Evolutionary conservation across 2,888 invertebrate genomes (phyloP).

Genomic region (Caenorhabditis sp.): DNA sequence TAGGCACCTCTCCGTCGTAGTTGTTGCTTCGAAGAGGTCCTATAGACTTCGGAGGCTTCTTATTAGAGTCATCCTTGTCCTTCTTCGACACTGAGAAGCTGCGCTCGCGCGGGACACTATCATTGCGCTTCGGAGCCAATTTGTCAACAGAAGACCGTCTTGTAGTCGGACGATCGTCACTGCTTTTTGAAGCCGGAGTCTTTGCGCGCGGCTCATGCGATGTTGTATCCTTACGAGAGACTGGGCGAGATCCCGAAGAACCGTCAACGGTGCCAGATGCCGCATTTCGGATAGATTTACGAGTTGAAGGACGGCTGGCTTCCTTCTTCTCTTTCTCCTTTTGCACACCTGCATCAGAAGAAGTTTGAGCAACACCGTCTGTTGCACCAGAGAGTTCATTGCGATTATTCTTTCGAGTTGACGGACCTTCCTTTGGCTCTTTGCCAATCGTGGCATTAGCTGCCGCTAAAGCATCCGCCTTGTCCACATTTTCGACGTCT

Average conservation of each 20-base stretch:
- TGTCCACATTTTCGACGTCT: not conserved
- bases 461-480: not conserved
- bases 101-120: conserved; percentile 29
- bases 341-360: no score
- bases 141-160: conserved; percentile 38
- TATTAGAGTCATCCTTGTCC: not conserved
- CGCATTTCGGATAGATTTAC: conserved; percentile 18
- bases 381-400: no score
- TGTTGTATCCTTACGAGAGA: not conserved
- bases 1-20: conserved; percentile 7
- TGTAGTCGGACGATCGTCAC: conserved; percentile 28
- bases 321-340: no score
- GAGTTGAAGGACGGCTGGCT: conserved; percentile 33
- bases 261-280: not conserved
- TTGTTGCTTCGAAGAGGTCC: conserved; percentile 32
- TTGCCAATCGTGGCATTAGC: no score
- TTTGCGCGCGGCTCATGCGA: conserved; percentile 31
- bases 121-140: conserved; percentile 36
- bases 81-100: conserved; percentile 10
- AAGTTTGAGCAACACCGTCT: no score
- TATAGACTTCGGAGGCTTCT: conserved; percentile 35
- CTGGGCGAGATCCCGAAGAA: not conserved
- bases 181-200: conserved; percentile 9
- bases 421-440: no score
- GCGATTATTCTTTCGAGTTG: no score